Base-by-base conservation (phyloP, 2,113 vertebrate species). In the Heterotis niloticus region DNA sequence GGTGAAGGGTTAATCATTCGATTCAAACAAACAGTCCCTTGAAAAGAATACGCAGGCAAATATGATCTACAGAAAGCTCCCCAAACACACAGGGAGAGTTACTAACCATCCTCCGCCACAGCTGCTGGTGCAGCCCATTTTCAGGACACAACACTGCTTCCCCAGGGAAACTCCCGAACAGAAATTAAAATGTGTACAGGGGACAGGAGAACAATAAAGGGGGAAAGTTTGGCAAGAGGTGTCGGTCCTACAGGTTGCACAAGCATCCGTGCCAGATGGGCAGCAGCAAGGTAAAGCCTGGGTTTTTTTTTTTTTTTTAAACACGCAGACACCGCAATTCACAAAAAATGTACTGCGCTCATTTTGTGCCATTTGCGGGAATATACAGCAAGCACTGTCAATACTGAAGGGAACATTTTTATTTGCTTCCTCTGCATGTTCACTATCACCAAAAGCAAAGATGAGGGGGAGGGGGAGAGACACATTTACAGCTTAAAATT, bases 371-470 rank as follows among this genome's bases (percentile, higher is more conserved):
- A 16, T 34, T 57, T 5, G 76, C 65, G 68, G 65, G 62, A 51
- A 77, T 77, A 54, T 68, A 68, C 76, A 77, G 65, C 77, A 60
- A n/a, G 77, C 51, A 60, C 52, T n/a, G 52, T 64, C 76, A 67
- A 69, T 64, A 67, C 44, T 10, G 24, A 62, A 57, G 72, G 17
- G 54, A 74, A 26, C 24, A 1, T 16, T 44, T 44, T 44, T 44
- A 44, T 44, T 34, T 70, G 77, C 26, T 56, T 70, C 52, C 65
- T 57, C 66, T 60, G 54, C 26, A 44, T 24, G 9, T 60, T 54
- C 52, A 69, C 77, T 69, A 68, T 51, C 65, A 70, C 66, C 57
- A 54, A 70, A 78, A 54, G 62, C 75, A 26, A 78, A 28, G 5
- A 23, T 11, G 17, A 52, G 24, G 34, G n/a, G n/a, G n/a, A n/a